These are phyloP conservation scores for Sparidentex hasta DNA, from an alignment of 2,797 vertebrate species.

Conservation along the genomic window DNA sequence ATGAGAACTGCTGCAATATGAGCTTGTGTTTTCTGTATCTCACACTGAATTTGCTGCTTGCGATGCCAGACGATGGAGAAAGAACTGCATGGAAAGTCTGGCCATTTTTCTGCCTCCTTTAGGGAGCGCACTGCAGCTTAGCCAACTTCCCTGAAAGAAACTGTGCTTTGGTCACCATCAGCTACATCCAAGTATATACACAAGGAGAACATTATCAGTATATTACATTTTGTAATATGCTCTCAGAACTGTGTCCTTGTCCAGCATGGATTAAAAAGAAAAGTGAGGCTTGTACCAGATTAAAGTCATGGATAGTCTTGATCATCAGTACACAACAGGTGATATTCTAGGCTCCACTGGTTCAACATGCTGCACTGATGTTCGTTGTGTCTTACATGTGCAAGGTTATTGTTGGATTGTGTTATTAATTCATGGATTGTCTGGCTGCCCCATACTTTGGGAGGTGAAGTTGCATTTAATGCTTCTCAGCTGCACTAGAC, in stretches of 20 bases:
- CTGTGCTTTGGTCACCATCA: neutral
- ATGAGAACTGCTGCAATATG: neutral
- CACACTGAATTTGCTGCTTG: neutral
- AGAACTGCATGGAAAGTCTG: neutral
- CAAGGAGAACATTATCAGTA: neutral
- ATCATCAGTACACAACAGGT: constrained; percentile 11
- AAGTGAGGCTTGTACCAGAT: constrained; percentile 11
- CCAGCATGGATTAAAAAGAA: neutral
- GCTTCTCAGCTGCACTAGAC: constrained; percentile 26
- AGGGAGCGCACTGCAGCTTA: neutral
- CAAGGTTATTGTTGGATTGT: constrained; percentile 10
- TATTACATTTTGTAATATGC: neutral
- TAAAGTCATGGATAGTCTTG: neutral
- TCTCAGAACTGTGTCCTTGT: neutral
- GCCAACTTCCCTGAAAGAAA: neutral
- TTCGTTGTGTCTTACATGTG: neutral
- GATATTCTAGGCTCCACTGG: neutral
- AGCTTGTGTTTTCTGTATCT: neutral
- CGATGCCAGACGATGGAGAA: neutral
- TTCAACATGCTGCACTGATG: neutral
- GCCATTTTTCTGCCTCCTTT: neutral
- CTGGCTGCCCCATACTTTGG: neutral
- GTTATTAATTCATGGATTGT: constrained; percentile 2
- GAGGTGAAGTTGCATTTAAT: constrained; percentile 8
- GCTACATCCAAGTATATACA: neutral